These are phyloP conservation scores for Ypsolopha sequella DNA, from an alignment of 2,888 invertebrate species.

Conservation along the genomic window DNA sequence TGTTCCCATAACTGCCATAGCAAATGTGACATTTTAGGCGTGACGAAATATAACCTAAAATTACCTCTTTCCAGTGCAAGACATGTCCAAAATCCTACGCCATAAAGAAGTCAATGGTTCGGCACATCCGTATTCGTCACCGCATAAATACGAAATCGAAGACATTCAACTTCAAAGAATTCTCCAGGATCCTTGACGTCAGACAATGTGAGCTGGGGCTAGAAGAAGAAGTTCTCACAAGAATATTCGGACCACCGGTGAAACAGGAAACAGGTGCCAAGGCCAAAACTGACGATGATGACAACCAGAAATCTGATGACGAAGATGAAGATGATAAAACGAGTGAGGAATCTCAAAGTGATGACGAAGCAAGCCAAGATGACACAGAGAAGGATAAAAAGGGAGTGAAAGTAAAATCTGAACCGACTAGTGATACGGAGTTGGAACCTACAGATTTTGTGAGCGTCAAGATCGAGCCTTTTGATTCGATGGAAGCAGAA, in stretches of 20 bases:
- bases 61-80: conserved; percentile 48
- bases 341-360: conserved; percentile 15
- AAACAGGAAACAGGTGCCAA: conserved; percentile 11
- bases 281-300: conserved; percentile 5
- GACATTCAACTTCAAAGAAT: conserved; percentile 31
- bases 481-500: conserved; percentile 24
- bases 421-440: conserved; percentile 15
- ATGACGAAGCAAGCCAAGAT: conserved; percentile 10
- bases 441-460: conserved; percentile 59
- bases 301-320: conserved; percentile 11
- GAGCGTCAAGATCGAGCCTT: conserved; percentile 52
- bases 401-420: conserved; percentile 10
- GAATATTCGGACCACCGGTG: conserved; percentile 49
- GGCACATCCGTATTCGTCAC: conserved; percentile 59
- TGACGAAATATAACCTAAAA: background rate
- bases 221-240: conserved; percentile 43
- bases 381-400: conserved; percentile 13
- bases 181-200: conserved; percentile 43
- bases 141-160: conserved; percentile 24
- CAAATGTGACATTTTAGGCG: too few species aligned
- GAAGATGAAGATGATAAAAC: conserved; percentile 16
- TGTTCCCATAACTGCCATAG: too few species aligned
- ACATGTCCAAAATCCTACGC: conserved; percentile 60
- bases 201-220: conserved; percentile 46
- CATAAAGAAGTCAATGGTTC: conserved; percentile 50